Percentiles rank a stretch among this genome's conserved stretches.
Evolutionary conservation across 2,888 invertebrate genomes (phyloP).

Genomic region (Pollenia amentaria): DNA sequence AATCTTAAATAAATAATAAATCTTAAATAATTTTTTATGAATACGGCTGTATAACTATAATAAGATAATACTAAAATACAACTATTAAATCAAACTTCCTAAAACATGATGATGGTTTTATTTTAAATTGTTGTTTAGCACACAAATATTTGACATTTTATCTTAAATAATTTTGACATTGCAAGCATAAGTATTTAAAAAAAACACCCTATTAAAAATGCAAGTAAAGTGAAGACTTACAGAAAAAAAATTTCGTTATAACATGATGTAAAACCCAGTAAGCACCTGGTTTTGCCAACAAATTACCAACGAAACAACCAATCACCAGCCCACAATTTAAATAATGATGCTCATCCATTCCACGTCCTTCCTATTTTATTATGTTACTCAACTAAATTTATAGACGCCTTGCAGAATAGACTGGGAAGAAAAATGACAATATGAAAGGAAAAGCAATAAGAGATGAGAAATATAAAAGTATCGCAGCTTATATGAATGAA

Average conservation of each 20-base stretch:
- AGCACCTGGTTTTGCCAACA: conserved; percentile 39
- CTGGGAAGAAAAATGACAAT: background rate
- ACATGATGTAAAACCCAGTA: conserved; percentile 2
- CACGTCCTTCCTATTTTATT: background rate
- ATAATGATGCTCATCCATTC: background rate
- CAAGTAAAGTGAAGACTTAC: background rate
- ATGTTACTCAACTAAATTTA: conserved; percentile 21
- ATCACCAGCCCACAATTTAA: background rate
- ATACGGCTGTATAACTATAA: too few relatives aligned
- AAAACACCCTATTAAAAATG: background rate
- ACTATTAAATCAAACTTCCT: too few relatives aligned
- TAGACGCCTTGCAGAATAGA: background rate
- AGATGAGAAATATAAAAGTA: conserved; percentile 29
- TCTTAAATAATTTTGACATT: too few relatives aligned
- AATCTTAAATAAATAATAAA: too few relatives aligned
- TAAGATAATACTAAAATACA: too few relatives aligned
- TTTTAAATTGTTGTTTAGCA: too few relatives aligned
- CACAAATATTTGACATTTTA: too few relatives aligned
- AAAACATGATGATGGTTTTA: too few relatives aligned
- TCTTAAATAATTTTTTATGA: too few relatives aligned
- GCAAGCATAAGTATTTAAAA: too few relatives aligned
- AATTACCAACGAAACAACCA: background rate
- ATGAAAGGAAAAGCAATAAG: conserved; percentile 15
- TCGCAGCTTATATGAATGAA: background rate
- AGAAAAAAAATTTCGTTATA: conserved; percentile 20